Conservation (phyloP, 1,140 invertebrate species). For the Drosophila parvula region DNA sequence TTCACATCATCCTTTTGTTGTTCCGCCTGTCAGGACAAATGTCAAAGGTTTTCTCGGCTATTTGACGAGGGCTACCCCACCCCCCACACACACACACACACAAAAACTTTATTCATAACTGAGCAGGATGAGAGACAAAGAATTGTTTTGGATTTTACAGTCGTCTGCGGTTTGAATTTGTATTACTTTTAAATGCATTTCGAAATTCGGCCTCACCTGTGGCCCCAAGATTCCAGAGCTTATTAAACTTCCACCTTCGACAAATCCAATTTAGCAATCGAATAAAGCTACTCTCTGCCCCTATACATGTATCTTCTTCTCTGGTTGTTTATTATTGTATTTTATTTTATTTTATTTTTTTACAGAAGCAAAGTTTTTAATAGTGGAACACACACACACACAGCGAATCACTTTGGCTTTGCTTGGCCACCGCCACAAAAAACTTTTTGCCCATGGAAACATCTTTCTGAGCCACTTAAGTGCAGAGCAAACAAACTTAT, state of each 20-base stretch:
- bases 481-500: conserved; percentile 74
- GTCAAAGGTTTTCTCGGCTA: conserved; percentile 33
- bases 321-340: conserved; percentile 26
- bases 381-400: conserved; percentile 61
- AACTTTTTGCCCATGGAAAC: conserved; percentile 47
- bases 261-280: conserved; percentile 74
- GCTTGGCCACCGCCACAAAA: conserved; percentile 65
- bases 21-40: conserved; percentile 30
- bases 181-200: conserved; percentile 19
- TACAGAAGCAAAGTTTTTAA: conserved; percentile 68
- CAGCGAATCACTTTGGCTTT: conserved; percentile 56
- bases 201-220: conserved; percentile 32
- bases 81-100: no score
- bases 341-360: conserved; percentile 1
- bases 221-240: conserved; percentile 15
- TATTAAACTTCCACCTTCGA: conserved; percentile 40
- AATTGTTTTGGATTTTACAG: conserved; percentile 23
- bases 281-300: conserved; percentile 34
- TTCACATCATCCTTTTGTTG: conserved; percentile 39
- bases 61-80: not conserved
- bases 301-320: conserved; percentile 6
- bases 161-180: conserved; percentile 21
- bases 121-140: conserved; percentile 24
- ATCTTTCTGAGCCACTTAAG: conserved; percentile 64
- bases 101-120: conserved; percentile 57